Evolutionary conservation across 2,888 invertebrate genomes (phyloP).

Genomic region (Leucozona laternaria): DNA sequence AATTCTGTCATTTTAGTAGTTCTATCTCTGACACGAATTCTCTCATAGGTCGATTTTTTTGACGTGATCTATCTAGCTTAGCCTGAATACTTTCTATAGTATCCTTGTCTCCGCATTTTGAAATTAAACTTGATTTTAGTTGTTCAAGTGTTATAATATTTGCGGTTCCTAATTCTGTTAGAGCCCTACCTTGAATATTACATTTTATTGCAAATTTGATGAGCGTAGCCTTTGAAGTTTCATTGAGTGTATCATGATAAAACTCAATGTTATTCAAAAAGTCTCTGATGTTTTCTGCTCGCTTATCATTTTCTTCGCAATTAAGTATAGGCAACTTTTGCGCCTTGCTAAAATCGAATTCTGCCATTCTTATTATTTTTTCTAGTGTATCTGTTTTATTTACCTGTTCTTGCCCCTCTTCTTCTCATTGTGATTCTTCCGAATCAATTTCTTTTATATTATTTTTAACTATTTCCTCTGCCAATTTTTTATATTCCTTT

Average conservation of each 20-base stretch:
- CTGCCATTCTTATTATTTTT: not conserved
- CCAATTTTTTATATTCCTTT: not conserved
- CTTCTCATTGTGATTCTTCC: slow-evolving; percentile 1
- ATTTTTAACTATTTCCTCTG: not conserved
- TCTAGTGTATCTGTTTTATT: not conserved
- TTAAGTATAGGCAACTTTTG: not conserved
- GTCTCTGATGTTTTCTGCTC: not conserved
- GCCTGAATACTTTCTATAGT: not conserved
- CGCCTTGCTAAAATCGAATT: not conserved
- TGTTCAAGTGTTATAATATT: not conserved
- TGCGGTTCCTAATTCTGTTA: slow-evolving; percentile 2
- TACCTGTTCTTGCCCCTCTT: not conserved
- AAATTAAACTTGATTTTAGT: slow-evolving; percentile 3
- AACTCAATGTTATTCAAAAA: not conserved
- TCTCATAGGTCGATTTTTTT: not conserved
- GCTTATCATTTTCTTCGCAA: too few species aligned
- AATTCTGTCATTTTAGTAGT: not conserved
- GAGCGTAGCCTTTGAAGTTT: not conserved
- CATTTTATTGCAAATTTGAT: not conserved
- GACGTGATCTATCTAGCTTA: not conserved
- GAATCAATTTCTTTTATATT: slow-evolving; percentile 1
- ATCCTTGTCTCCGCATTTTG: not conserved
- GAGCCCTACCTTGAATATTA: not conserved
- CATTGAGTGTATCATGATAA: not conserved
- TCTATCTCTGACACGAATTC: too few species aligned